Percentiles rank a stretch among this genome's conserved stretches.
Conservation (phyloP, 2,888 invertebrate genomes). For the Oligia latruncula region DNA sequence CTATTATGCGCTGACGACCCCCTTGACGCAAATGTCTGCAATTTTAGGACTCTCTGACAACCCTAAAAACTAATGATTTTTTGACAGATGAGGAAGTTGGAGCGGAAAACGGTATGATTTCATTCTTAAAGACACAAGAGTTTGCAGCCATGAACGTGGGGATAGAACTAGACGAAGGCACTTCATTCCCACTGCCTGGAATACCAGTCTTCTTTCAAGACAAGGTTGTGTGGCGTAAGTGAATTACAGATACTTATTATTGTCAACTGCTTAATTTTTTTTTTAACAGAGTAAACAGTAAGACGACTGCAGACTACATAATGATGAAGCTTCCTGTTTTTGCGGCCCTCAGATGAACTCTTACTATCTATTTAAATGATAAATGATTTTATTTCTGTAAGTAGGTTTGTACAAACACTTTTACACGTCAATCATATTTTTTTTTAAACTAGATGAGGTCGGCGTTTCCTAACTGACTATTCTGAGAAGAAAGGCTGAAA, state of each 20-base stretch:
- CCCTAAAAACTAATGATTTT: conserved; percentile 10
- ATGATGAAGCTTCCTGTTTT: not conserved
- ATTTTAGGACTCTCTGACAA: not conserved
- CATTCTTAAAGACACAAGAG: conserved; percentile 91
- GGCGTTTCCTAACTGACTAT: too few relatives aligned
- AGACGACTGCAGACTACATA: not conserved
- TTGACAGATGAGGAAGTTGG: conserved; percentile 95
- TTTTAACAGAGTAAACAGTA: not conserved
- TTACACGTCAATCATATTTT: too few relatives aligned
- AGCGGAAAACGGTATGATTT: conserved; percentile 92
- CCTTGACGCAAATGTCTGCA: not conserved
- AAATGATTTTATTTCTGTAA: too few relatives aligned
- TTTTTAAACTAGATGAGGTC: too few relatives aligned
- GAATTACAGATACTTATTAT: not conserved
- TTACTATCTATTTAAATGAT: too few relatives aligned
- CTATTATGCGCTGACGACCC: not conserved
- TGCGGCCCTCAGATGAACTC: not conserved
- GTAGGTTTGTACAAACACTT: too few relatives aligned
- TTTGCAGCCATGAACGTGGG: conserved; percentile 94
- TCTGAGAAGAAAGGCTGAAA: too few relatives aligned
- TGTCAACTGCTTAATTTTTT: not conserved
- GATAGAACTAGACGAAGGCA: conserved; percentile 95
- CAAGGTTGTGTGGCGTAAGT: conserved; percentile 94
- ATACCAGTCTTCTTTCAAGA: conserved; percentile 92
- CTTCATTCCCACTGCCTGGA: conserved; percentile 86